Evolutionary conservation across 2,113 vertebrate species (phyloP).

Genomic region (Neodontobutis hainanensis): DNA sequence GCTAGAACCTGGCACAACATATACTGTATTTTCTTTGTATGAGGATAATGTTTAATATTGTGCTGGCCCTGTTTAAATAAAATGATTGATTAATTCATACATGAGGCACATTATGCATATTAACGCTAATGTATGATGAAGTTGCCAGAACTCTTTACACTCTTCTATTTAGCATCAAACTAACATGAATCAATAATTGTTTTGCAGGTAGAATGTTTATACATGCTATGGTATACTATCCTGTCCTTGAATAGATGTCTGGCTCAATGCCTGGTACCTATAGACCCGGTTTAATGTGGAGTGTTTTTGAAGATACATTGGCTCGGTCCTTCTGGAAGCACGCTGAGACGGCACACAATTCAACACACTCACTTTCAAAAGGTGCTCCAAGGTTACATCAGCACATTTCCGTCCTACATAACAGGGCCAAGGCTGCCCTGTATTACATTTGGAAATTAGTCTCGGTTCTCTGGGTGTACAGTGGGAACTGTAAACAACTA

Average conservation of each 20-base stretch:
- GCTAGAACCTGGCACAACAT: too few species aligned
- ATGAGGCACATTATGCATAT: too few species aligned
- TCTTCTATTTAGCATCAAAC: too few species aligned
- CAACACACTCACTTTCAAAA: constrained; percentile 53
- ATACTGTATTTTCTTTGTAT: too few species aligned
- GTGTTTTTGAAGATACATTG: constrained; percentile 12
- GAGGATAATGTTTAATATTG: too few species aligned
- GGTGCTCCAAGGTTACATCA: constrained; percentile 60
- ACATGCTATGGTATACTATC: too few species aligned
- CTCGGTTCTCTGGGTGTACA: not conserved
- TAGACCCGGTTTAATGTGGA: not conserved
- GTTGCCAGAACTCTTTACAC: too few species aligned
- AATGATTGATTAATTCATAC: too few species aligned
- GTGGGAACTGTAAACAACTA: not conserved
- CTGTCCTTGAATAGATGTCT: not conserved
- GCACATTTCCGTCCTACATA: constrained; percentile 57
- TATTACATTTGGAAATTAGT: constrained; percentile 34
- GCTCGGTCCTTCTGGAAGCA: not conserved
- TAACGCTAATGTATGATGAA: too few species aligned
- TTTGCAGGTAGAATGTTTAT: too few species aligned
- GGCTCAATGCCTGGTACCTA: not conserved
- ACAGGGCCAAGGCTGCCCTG: constrained; percentile 38
- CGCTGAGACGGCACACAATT: constrained; percentile 24
- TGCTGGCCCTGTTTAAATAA: too few species aligned
- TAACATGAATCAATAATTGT: too few species aligned